Base-by-base conservation (phyloP, 2,113 vertebrate genomes). In the Gnathochromis pfefferi region DNA sequence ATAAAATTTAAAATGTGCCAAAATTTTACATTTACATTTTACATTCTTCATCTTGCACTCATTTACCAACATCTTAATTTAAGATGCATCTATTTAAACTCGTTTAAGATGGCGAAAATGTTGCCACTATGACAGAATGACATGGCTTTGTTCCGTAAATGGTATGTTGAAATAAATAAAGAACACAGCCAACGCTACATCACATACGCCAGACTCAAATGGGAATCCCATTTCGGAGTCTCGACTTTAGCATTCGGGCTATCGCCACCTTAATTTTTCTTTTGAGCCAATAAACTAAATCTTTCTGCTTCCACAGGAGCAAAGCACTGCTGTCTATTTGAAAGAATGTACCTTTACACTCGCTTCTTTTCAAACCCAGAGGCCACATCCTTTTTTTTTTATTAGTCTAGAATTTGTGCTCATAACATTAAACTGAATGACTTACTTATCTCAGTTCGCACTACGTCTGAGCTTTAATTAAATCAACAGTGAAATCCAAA, bases 141-240 rank as follows among this genome's bases (percentile, higher is more conserved):
- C 0, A 45, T 7, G 45, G 45, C 26, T 78, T 49, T 2, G 10
- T 78, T 28, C 16, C 2, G 0, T 31, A 31, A 11, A 49, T 28
- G 7, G 4, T 19, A 8, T 3, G 2, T 28, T 17, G 26, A 65
- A 63, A n/a, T n/a, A 35, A 35, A 35, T 63, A n/a, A 35, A 63
- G 3, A 3, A 47, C 23, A 1, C 42, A 28, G 42, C 23, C 16
- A n/a, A 2, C 3, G 3, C 7, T 11, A 19, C 14, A 17, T 31
- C 23, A 5, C 14, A 19, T 38, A 38, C 10, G 7, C 1, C 58
- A 63, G 28, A 63, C 28, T 33, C 28, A 63, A 63, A 19, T 33
- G 16, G 58, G 9, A 47, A 0, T 73, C 70, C 1, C 23, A 10
- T 28, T 75, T 75, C 0, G 4, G 4, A 75, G 16, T 17, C 2